A percentile compares a stretch with the other conserved stretches of the same genome.
These are phyloP conservation scores for Tauraco erythrolophus DNA, from an alignment of 2,113 vertebrate species.

Conservation along the genomic window DNA sequence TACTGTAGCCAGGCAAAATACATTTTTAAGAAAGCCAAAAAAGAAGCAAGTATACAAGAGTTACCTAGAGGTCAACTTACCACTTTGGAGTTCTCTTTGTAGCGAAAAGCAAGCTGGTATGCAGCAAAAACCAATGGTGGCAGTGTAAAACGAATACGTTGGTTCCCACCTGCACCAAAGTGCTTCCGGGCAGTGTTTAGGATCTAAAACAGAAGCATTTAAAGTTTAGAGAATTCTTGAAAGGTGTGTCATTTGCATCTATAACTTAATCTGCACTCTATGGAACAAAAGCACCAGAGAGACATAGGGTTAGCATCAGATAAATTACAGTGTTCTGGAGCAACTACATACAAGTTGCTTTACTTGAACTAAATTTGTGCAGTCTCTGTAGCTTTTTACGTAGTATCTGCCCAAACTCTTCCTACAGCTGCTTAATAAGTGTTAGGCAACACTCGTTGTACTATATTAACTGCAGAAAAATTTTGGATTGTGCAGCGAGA, in stretches of 20 bases:
- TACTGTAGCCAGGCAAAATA: not conserved
- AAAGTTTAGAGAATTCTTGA: not conserved
- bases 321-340: not conserved
- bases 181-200: slow-evolving; percentile 97
- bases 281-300: not conserved
- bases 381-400: not conserved
- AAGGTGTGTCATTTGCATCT: not conserved
- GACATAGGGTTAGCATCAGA: not conserved
- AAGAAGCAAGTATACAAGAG: not conserved
- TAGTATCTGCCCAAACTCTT: not conserved
- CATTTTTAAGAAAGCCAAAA: not conserved
- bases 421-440: not conserved
- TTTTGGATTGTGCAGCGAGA: not conserved
- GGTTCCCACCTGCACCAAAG: slow-evolving; percentile 97
- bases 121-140: slow-evolving; percentile 95
- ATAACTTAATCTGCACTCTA: not conserved
- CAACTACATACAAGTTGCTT: not conserved
- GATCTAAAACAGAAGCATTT: slow-evolving; percentile 79
- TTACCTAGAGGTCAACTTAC: slow-evolving; percentile 68
- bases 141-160: slow-evolving; percentile 94
- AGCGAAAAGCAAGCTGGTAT: slow-evolving; percentile 96
- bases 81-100: slow-evolving; percentile 93
- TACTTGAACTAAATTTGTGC: not conserved
- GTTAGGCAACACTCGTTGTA: not conserved
- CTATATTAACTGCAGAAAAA: not conserved